A percentile compares a stretch with the other conserved stretches of the same genome.
These are phyloP conservation scores for Arenaria interpres DNA, from an alignment of 2,113 vertebrate species.

Conservation along the genomic window DNA sequence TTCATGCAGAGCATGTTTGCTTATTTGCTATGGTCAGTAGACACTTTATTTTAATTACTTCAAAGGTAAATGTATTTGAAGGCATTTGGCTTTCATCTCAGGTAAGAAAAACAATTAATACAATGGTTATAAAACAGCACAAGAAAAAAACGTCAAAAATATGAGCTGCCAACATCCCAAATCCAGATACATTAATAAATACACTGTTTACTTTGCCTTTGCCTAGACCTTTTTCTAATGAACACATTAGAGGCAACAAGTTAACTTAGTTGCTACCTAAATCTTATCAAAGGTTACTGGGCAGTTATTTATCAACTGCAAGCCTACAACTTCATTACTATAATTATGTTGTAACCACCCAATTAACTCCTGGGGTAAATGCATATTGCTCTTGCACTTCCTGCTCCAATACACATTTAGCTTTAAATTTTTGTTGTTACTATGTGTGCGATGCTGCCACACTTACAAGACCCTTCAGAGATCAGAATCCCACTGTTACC, in stretches of 20 bases:
- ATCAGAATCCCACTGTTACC: not conserved
- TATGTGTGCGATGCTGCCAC: not conserved
- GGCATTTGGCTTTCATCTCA: conserved; percentile 25
- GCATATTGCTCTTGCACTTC: not conserved
- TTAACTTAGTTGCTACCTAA: not conserved
- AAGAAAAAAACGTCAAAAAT: not conserved
- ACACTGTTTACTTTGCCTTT: not conserved
- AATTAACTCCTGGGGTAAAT: not conserved
- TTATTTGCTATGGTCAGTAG: conserved; percentile 54
- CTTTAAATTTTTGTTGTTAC: not conserved
- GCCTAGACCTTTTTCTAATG: not conserved
- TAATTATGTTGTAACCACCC: not conserved
- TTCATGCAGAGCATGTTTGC: conserved; percentile 15
- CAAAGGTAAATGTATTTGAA: conserved; percentile 52
- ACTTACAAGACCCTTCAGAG: not conserved
- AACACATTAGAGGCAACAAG: not conserved
- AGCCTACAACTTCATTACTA: not conserved
- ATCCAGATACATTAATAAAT: not conserved
- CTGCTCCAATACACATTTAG: not conserved
- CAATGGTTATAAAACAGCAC: conserved; percentile 8
- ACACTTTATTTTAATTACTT: conserved; percentile 64
- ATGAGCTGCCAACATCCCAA: not conserved
- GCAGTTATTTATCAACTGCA: not conserved
- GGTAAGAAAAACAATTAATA: conserved; percentile 63
- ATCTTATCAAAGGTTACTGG: not conserved